Evolutionary conservation across 2,797 vertebrate species (phyloP), one percentile per base, ranked within the genome.

Genomic region (Nyctalus aviator): DNA sequence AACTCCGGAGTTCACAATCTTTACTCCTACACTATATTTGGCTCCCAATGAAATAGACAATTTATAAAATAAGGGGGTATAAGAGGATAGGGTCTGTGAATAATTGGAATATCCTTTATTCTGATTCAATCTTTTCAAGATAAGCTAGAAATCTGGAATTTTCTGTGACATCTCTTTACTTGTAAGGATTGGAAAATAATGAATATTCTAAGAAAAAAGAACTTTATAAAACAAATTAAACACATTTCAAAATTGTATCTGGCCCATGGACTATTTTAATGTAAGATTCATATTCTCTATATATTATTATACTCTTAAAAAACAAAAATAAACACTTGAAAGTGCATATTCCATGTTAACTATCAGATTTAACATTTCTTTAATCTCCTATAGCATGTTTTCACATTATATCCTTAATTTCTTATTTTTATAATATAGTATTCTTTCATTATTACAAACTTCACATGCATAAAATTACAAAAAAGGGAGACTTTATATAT

Each of bases 221-320:
- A 68, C 12, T 46, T 3, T 4, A 4, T 53, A 15, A 44, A 88
- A 77, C 2, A 84, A 11, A 88, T 73, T 81, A 57, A 90, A 85
- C 53, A 81, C 32, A 86, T 82, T 76, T 84, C 8, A 71, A 81
- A 84, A 89, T 6, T 82, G 53, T 66, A 82, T 84, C 81, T 84
- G 27, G 35, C 79, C 44, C 5, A 86, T 6, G 55, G 72, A 32
- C 41, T 89, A 91, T 84, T 94, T 69, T 64, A 96, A 93, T 27
- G 11, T 66, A 93, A 72, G 21, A 90, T 81, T 77, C 41, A 81
- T 57, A 90, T 90, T 62, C 25, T 53, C 32, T 37, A 71, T 44
- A 83, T 23, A 88, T 82, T 94, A 44, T 78, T 92, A 91, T 68
- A 94, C 11, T 84, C 23, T 69, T 93, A 76, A 91, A 95, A 79